A percentile compares a stretch with the other conserved stretches of the same genome.
These are phyloP conservation scores for Scaptomyza montana DNA, from an alignment of 1,140 invertebrate genomes.

Conservation along the genomic window DNA sequence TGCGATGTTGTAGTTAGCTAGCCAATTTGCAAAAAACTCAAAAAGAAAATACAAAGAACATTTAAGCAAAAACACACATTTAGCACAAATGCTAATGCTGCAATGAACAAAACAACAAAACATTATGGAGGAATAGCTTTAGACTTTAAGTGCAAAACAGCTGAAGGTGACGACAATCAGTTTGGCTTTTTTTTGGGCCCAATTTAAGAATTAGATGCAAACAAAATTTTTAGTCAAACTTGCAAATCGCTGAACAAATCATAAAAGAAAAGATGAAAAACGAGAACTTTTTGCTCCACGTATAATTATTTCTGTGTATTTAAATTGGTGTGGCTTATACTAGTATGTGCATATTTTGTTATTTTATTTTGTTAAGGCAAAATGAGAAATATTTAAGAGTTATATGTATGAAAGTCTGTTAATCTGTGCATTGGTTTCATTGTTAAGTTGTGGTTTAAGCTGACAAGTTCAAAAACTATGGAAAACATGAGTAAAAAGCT, in stretches of 20 bases:
- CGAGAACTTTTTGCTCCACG: constrained; percentile 23
- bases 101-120: constrained; percentile 22
- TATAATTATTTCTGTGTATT: constrained; percentile 9
- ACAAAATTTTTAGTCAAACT: constrained; percentile 1
- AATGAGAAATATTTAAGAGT: constrained; percentile 39
- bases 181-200: constrained; percentile 32
- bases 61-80: constrained; percentile 10
- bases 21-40: constrained; percentile 64
- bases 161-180: constrained; percentile 69
- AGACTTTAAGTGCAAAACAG: constrained; percentile 63
- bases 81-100: constrained; percentile 40
- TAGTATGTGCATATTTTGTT: constrained; percentile 47
- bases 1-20: constrained; percentile 72
- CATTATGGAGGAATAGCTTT: constrained; percentile 54
- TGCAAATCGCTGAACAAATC: constrained; percentile 20
- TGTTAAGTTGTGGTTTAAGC: constrained; percentile 80
- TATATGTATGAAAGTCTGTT: constrained; percentile 67
- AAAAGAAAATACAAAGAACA: constrained; percentile 18
- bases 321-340: constrained; percentile 48
- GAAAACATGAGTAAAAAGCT: constrained; percentile 70
- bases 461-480: constrained; percentile 77
- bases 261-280: constrained; percentile 13
- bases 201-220: constrained; percentile 8
- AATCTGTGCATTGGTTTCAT: constrained; percentile 73
- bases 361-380: constrained; percentile 22